phyloP scores from a whole-genome alignment of 2,888 invertebrate species.

The Stictocephala bisonia region DNA sequence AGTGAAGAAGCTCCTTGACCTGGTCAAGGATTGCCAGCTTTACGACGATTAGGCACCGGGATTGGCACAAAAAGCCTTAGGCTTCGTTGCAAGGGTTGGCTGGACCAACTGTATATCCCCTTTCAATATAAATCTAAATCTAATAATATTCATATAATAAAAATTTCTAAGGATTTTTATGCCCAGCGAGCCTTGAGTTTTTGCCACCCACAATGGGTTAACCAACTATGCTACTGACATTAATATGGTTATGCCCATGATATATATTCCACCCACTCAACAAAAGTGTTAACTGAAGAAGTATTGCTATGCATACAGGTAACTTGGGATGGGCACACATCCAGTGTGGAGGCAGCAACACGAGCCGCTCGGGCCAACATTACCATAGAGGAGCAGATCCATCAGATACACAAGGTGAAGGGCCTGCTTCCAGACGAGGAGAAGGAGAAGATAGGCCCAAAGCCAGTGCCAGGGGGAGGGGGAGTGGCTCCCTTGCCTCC shows the following conservation, averaged over 20 bases:
- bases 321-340: slow-evolving; percentile 99
- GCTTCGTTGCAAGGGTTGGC: no score
- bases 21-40: no score
- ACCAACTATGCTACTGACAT: neutral
- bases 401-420: slow-evolving; percentile 96
- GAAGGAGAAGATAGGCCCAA: slow-evolving; percentile 96
- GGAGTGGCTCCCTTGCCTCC: slow-evolving; percentile 38
- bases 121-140: no score
- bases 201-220: no score
- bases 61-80: no score
- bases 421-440: slow-evolving; percentile 95
- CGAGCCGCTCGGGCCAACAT: slow-evolving; percentile 95
- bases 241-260: neutral
- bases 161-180: no score
- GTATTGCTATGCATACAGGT: slow-evolving; percentile 70
- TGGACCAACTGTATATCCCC: no score
- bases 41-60: no score
- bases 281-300: neutral
- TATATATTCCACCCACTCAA: neutral
- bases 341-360: slow-evolving; percentile 95
- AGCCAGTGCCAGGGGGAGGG: slow-evolving; percentile 71
- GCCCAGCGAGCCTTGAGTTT: no score
- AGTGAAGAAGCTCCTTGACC: no score
- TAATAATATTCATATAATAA: no score
- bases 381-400: slow-evolving; percentile 93